Evolutionary conservation across 2,113 vertebrate genomes (phyloP).

Genomic region (Engraulis encrasicolus): DNA sequence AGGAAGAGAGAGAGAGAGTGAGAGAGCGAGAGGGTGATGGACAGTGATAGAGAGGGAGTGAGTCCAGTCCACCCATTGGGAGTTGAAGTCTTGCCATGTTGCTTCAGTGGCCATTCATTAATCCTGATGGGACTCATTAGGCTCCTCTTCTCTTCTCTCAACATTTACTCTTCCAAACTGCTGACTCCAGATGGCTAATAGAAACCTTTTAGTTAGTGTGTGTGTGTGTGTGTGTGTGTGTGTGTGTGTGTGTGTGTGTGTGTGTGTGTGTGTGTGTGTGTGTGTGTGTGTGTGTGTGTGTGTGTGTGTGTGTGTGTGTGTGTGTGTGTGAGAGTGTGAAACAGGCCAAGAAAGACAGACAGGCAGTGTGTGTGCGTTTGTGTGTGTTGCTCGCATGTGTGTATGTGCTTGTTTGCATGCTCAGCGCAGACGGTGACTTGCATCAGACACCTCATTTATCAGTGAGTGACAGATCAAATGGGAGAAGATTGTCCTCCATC

Average conservation of each 20-base stretch:
- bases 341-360: too few relatives aligned
- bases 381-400: too few relatives aligned
- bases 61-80: background rate
- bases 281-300: slow-evolving; percentile 1
- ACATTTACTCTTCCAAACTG: background rate
- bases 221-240: too few relatives aligned
- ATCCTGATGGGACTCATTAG: background rate
- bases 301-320: background rate
- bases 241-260: background rate
- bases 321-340: too few relatives aligned
- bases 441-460: background rate
- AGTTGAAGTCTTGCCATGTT: background rate
- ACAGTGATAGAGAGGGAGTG: too few relatives aligned
- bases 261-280: background rate
- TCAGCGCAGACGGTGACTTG: background rate
- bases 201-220: background rate
- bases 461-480: slow-evolving; percentile 9
- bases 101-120: background rate
- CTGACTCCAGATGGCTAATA: background rate
- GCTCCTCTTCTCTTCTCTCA: background rate
- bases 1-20: background rate
- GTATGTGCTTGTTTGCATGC: background rate
- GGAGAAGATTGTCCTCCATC: background rate
- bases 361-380: too few relatives aligned
- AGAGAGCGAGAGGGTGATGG: too few relatives aligned